Percentiles rank a stretch among this genome's conserved stretches.
Evolutionary conservation across 2,888 invertebrate species (phyloP).

Genomic region (Himalopsyche japonica): DNA sequence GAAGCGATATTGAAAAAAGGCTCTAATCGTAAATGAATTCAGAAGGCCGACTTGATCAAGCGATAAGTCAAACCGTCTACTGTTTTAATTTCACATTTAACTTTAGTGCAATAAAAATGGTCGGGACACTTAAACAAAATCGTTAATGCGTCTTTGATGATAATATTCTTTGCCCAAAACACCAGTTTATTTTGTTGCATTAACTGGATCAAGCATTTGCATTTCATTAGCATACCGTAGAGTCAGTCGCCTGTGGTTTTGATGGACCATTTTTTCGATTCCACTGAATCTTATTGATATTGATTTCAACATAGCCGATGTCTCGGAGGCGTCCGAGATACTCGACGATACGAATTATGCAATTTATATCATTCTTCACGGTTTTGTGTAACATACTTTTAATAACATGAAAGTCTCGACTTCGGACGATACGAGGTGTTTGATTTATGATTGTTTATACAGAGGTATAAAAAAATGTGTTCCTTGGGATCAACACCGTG

Average conservation of each 20-base stretch:
- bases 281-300: background rate
- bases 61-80: conserved; percentile 21
- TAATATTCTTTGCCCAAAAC: conserved; percentile 40
- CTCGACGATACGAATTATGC: conserved; percentile 17
- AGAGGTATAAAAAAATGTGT: background rate
- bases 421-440: conserved; percentile 8
- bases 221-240: conserved; percentile 59
- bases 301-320: conserved; percentile 9
- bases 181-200: conserved; percentile 60
- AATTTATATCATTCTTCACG: conserved; percentile 39
- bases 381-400: conserved; percentile 27
- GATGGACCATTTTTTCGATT: conserved; percentile 16
- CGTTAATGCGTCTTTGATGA: conserved; percentile 35
- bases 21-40: conserved; percentile 15
- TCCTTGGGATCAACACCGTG: conserved; percentile 14
- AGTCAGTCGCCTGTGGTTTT: conserved; percentile 14
- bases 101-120: conserved; percentile 16
- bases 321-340: conserved; percentile 3
- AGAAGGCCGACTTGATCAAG: conserved; percentile 19
- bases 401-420: conserved; percentile 17
- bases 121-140: conserved; percentile 21
- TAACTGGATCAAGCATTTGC: conserved; percentile 58
- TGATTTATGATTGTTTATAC: conserved; percentile 39
- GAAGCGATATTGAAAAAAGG: background rate
- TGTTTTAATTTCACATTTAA: conserved; percentile 28